Evolutionary conservation across 2,113 vertebrate species (phyloP), one percentile per base, ranked within the genome.

Genomic region (Mystacornis crossleyi): DNA sequence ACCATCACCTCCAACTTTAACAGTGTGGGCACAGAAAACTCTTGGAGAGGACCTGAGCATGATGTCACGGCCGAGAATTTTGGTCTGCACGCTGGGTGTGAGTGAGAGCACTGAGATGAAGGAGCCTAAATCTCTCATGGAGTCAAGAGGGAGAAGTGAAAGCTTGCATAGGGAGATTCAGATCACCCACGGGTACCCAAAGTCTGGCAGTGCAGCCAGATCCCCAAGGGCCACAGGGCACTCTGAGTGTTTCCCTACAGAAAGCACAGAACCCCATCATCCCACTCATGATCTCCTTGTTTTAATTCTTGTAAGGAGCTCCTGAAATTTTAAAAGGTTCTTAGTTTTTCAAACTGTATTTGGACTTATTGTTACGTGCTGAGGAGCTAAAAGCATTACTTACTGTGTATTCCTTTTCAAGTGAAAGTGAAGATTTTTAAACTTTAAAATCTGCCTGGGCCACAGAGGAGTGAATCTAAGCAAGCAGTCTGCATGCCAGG

Each of bases 351-450:
- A 45, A 71, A 81, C 38, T 48, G 51, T 64, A 77, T 88, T 97
- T 93, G 36, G 73, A 81, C n/a, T 95, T 66, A 31, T 4, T 72
- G 34, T 81, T 93, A 31, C 0, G 2, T 48, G 48, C 55, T 24
- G 55, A 81, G 86, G 65, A 95, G 77, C 38, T 94, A 91, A 91
- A 96, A 96, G 96, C 89, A 84, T 91, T 94, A 72, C 81, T 84
- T 72, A 91, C 89, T 84, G 12, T 33, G 78, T 48, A 81, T 64
- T 74, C 73, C 69, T 95, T 86, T 89, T 87, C 81, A 91, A 92
- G 48, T 81, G 86, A 96, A 96, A 96, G 51, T 51, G 72, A 94
- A 89, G 80, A 96, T 81, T 92, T 95, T 97, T 81, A 91, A 96
- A 93, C 69, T 95, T 97, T 95, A 95, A 95, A 81, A 87, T 83